These are phyloP conservation scores for Brachionus paranguensis DNA, from an alignment of 1,140 invertebrate genomes.

Conservation along the genomic window DNA sequence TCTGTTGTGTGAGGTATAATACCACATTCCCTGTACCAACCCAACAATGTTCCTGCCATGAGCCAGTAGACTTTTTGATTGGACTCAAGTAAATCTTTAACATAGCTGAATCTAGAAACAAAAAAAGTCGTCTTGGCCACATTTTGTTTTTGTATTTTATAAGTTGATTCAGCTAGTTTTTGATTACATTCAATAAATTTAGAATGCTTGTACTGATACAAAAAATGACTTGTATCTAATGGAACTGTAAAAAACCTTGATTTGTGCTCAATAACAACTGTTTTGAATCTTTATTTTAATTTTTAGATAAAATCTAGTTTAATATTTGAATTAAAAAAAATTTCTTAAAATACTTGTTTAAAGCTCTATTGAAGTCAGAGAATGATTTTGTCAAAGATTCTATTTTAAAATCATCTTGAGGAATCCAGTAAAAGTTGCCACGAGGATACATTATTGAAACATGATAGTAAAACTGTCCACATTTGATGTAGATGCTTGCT, in stretches of 20 bases:
- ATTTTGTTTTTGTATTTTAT: not conserved
- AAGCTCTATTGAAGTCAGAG: not conserved
- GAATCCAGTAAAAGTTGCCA: not conserved
- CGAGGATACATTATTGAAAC: not conserved
- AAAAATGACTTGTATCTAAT: not conserved
- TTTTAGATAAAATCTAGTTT: not conserved
- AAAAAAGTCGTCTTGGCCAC: not conserved
- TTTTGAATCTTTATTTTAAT: not conserved
- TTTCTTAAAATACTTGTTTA: not conserved
- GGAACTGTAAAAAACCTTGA: not conserved
- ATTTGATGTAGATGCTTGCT: not conserved
- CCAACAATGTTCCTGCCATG: not conserved
- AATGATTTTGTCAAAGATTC: not conserved
- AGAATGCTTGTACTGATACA: not conserved
- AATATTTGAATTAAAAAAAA: not conserved
- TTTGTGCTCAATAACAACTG: not conserved
- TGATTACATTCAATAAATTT: not conserved
- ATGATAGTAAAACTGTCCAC: not conserved
- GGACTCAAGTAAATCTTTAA: not conserved
- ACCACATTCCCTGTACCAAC: conserved; percentile 3
- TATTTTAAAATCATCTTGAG: not conserved
- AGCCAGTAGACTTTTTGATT: not conserved
- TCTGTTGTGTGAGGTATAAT: not conserved
- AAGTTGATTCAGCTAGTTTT: not conserved
- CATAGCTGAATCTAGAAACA: not conserved